phyloP scores from a whole-genome alignment of 2,797 vertebrate genomes.

The Sarcoramphus papa region DNA sequence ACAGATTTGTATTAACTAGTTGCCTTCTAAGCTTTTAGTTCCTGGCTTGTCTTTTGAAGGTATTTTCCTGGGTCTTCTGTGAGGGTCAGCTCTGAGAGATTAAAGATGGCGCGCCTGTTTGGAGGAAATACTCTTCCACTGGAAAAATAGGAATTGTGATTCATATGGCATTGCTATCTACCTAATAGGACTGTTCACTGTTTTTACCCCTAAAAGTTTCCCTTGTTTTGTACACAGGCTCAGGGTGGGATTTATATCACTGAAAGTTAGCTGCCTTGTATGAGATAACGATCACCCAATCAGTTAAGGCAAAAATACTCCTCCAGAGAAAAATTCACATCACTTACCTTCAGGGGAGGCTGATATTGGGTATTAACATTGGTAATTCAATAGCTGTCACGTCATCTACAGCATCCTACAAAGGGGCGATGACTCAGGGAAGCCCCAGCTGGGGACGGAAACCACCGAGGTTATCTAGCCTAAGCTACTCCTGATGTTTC shows the following conservation, averaged over 20 bases:
- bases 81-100: background rate
- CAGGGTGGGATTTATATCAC: background rate
- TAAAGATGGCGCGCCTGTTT: background rate
- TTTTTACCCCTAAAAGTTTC: background rate
- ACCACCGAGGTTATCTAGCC: background rate
- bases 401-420: background rate
- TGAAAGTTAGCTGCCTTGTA: background rate
- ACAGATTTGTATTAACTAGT: background rate
- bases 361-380: background rate
- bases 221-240: background rate
- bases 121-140: background rate
- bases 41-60: background rate
- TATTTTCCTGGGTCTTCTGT: background rate
- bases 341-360: background rate
- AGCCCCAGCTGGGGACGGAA: background rate
- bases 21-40: background rate
- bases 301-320: background rate
- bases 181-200: background rate
- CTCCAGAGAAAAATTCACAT: background rate
- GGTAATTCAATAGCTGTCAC: background rate
- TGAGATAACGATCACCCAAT: background rate
- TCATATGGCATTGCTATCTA: background rate
- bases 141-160: background rate
- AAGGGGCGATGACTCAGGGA: background rate
- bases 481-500: background rate